Percentiles rank a stretch among this genome's conserved stretches.
phyloP scores from a whole-genome alignment of 2,113 vertebrate genomes.

The Crotalus viridis region DNA sequence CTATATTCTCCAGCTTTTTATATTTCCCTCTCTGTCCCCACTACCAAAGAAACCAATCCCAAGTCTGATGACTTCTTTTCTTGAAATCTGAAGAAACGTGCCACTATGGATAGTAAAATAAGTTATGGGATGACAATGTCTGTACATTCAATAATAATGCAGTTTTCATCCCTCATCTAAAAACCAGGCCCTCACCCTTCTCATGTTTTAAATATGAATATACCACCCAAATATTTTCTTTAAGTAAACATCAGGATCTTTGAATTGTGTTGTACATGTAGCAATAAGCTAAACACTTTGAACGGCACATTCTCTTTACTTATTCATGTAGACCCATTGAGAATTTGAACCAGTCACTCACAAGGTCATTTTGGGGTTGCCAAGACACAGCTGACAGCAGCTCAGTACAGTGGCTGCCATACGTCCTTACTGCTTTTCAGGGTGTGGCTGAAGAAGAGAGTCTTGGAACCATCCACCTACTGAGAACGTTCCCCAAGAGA shows the following conservation, averaged over 20 bases:
- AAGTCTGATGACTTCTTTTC: not conserved
- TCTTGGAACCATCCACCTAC: not conserved
- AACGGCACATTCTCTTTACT: not conserved
- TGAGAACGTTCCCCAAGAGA: not conserved
- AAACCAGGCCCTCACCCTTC: not conserved
- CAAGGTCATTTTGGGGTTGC: slow-evolving; percentile 29
- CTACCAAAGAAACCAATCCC: not conserved
- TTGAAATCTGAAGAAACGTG: not conserved
- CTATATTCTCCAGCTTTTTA: not conserved
- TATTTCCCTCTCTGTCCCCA: not conserved
- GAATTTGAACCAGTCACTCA: slow-evolving; percentile 35
- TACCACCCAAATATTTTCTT: slow-evolving; percentile 7
- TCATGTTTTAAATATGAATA: not conserved
- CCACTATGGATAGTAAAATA: not conserved
- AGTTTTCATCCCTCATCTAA: not conserved
- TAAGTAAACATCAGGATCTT: slow-evolving; percentile 17
- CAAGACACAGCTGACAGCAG: slow-evolving; percentile 31
- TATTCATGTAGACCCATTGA: slow-evolving; percentile 29
- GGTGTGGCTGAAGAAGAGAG: not conserved
- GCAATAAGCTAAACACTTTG: slow-evolving; percentile 33
- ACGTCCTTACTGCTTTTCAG: slow-evolving; percentile 42
- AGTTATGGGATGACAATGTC: not conserved
- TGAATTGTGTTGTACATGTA: slow-evolving; percentile 19
- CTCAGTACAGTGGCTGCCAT: slow-evolving; percentile 37
- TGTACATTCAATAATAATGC: slow-evolving; percentile 22